Evolutionary conservation across 2,113 vertebrate species (phyloP).

Genomic region (Bettongia penicillata): DNA sequence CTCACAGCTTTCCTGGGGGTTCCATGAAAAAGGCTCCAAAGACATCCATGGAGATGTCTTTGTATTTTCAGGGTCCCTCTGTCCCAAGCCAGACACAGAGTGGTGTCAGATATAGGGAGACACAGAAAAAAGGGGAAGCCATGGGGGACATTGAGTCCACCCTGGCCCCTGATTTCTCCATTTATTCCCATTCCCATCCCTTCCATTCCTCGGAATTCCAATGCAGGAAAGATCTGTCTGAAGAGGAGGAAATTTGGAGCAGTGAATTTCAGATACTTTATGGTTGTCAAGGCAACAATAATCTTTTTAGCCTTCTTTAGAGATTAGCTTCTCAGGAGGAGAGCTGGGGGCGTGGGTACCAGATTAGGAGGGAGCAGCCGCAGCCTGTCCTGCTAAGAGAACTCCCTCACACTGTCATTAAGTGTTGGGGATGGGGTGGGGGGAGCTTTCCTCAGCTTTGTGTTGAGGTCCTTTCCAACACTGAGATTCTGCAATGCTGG

Average conservation of each 20-base stretch:
- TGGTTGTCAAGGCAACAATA: slow-evolving; percentile 58
- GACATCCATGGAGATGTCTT: too few species aligned
- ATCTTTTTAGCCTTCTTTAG: slow-evolving; percentile 9
- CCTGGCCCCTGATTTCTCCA: neutral
- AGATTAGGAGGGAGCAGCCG: neutral
- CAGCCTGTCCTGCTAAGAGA: neutral
- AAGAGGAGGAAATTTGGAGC: neutral
- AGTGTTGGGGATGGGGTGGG: neutral
- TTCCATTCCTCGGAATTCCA: neutral
- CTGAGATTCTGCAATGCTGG: neutral
- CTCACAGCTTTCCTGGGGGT: neutral
- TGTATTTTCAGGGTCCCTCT: neutral
- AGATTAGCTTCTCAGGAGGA: slow-evolving; percentile 11
- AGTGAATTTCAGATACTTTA: neutral
- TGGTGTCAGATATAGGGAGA: neutral
- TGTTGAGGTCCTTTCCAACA: neutral
- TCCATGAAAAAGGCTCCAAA: neutral
- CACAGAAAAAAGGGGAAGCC: neutral
- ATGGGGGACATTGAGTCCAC: neutral
- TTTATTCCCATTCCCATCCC: neutral
- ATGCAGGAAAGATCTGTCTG: slow-evolving; percentile 18
- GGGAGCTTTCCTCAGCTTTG: neutral
- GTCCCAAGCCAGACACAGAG: neutral
- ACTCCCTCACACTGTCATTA: neutral
- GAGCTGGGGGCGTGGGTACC: neutral